Evolutionary conservation across 2,113 vertebrate species (phyloP).

Genomic region (Sisor rabdophorus): DNA sequence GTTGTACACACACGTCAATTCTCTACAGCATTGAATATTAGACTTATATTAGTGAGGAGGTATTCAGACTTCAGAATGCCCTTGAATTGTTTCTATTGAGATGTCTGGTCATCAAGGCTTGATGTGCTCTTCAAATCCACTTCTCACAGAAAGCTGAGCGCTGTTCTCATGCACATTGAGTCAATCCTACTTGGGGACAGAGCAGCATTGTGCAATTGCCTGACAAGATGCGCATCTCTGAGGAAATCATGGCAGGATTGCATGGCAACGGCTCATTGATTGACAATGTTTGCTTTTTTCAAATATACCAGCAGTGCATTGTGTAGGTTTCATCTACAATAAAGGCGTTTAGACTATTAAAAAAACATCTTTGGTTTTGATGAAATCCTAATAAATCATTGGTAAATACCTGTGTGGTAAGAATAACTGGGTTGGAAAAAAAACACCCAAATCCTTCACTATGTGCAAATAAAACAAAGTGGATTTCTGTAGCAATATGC

Average conservation of each 20-base stretch:
- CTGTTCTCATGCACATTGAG: slow-evolving; percentile 12
- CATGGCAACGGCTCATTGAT: slow-evolving; percentile 32
- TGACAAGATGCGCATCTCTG: slow-evolving; percentile 3
- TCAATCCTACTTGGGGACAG: slow-evolving; percentile 1
- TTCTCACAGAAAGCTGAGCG: background rate
- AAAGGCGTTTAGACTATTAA: slow-evolving; percentile 1
- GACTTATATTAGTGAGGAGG: background rate
- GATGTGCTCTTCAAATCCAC: slow-evolving; percentile 4
- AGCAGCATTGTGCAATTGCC: slow-evolving; percentile 12
- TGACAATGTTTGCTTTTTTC: slow-evolving; percentile 32
- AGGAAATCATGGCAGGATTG: slow-evolving; percentile 38
- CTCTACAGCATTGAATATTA: background rate
- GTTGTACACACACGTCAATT: background rate
- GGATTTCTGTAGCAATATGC: background rate
- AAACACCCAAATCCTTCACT: background rate
- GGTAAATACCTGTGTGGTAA: background rate
- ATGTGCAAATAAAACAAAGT: slow-evolving; percentile 4
- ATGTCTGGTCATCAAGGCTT: background rate
- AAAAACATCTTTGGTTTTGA: slow-evolving; percentile 11
- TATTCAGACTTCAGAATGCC: slow-evolving; percentile 1
- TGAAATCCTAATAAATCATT: background rate
- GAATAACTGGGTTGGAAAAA: slow-evolving; percentile 9
- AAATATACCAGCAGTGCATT: slow-evolving; percentile 11
- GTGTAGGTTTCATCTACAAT: slow-evolving; percentile 14
- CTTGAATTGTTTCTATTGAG: background rate